These are phyloP conservation scores for Acipenser transmontanus DNA, from an alignment of 2,797 vertebrate genomes.

Conservation along the genomic window DNA sequence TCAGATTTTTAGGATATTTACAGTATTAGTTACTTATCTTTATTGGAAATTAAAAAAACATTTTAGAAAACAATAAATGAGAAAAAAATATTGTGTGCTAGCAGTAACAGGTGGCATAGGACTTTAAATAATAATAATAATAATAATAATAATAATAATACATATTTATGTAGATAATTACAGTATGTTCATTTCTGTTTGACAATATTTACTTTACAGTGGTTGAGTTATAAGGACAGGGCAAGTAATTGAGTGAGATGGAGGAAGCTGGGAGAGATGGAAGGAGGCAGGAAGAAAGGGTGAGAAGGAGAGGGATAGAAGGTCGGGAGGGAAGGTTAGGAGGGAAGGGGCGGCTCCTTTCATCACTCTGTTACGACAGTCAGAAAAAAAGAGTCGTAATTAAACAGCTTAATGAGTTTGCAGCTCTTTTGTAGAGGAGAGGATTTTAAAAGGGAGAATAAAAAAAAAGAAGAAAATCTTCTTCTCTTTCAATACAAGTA, in stretches of 20 bases:
- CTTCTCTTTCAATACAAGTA: conserved; percentile 83
- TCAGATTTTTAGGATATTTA: too few relatives aligned
- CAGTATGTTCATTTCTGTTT: too few relatives aligned
- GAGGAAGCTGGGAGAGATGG: conserved; percentile 35
- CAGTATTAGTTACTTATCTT: too few relatives aligned
- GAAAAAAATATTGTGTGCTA: too few relatives aligned
- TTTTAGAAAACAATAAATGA: too few relatives aligned
- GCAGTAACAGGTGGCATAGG: too few relatives aligned
- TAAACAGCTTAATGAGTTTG: conserved; percentile 97
- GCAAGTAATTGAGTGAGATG: conserved; percentile 27
- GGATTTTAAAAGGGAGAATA: conserved; percentile 72
- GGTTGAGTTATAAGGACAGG: conserved; percentile 33
- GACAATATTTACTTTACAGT: too few relatives aligned
- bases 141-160: too few relatives aligned
- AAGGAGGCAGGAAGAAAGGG: conserved; percentile 31
- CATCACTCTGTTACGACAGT: conserved; percentile 50
- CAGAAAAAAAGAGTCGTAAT: conserved; percentile 80
- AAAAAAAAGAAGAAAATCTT: conserved; percentile 85
- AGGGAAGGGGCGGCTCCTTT: conserved; percentile 56
- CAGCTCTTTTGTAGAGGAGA: conserved; percentile 74
- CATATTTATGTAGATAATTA: too few relatives aligned
- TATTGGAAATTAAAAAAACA: too few relatives aligned
- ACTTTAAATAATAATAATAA: too few relatives aligned
- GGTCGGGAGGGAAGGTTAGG: conserved; percentile 37
- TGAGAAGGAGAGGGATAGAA: conserved; percentile 8